Base-by-base conservation (phyloP, 2,888 invertebrate species). In the Hetaerina titia region DNA sequence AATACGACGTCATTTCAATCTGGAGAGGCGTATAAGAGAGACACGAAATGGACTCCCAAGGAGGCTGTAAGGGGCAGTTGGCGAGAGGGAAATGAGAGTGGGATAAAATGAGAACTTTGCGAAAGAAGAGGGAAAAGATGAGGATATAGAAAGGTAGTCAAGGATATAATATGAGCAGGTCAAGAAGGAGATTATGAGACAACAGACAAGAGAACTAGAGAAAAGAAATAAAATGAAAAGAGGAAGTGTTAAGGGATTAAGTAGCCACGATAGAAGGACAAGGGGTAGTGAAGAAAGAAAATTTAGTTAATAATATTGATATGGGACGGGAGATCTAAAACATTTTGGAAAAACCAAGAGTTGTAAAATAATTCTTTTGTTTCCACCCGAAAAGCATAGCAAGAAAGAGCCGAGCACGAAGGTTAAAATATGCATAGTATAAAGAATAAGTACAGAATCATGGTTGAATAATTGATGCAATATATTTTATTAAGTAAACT, bases 1-100 rank as follows among this genome's bases (percentile, higher is more conserved):
- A 90, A 45, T 90, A 90, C 90, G 90, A 19, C 60, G 90, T 90
- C 64, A 64, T 90, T 90, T 90, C 90, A 90, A 63, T 90, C 64
- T 69, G 69, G 90, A 31, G 64, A 11, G 63, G 63, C 25, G 89
- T 25, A 19, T 60, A 89, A 90, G 25, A 57, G 58, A 64, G 63
- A 60, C 31, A 90, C 25, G 90, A 64, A 64, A 90, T 90, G 90
- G 31, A 63, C 90, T 90, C 63, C 22, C 25, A 69, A 69, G 69
- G 22, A 22, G 5, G 22, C 69, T 8, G 22, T 7, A 69, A n/a
- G 69, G 60, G 17, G 69, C 69, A 9, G 69, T 69, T 7, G 8
- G 69, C 8, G 19, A 22, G 69, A 8, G 69, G 9, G 22, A 69
- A 4, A 22, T 22, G 69, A 69, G 69, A 22, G 69, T 19, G 17